phyloP scores from a whole-genome alignment of 1,140 invertebrate genomes.

The Zaprionus davidi region DNA sequence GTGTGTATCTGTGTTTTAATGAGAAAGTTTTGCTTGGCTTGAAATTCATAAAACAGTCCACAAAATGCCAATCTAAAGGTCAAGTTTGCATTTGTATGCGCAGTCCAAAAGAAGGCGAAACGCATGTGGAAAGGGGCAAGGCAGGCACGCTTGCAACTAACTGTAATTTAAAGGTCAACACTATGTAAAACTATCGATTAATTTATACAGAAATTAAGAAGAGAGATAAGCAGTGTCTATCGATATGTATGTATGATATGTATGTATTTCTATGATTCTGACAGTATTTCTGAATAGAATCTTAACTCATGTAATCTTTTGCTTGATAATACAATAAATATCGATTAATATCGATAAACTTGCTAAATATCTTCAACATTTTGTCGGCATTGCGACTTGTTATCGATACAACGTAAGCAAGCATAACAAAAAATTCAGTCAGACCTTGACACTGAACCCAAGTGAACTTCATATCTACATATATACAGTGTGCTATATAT shows the following conservation, averaged over 20 bases:
- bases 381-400: background rate
- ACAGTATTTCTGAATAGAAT: no score
- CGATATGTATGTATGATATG: no score
- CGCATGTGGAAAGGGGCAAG: background rate
- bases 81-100: slow-evolving; percentile 74
- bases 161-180: background rate
- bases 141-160: background rate
- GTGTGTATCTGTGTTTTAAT: slow-evolving; percentile 41
- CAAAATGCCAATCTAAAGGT: slow-evolving; percentile 61
- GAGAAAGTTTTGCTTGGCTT: slow-evolving; percentile 67
- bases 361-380: no score
- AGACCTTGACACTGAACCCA: slow-evolving; percentile 41
- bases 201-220: no score
- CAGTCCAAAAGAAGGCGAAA: slow-evolving; percentile 20
- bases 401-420: background rate
- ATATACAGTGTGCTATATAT: background rate
- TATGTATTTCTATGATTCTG: no score
- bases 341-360: no score
- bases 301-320: no score
- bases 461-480: slow-evolving; percentile 25
- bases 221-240: no score
- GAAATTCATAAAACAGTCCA: slow-evolving; percentile 42
- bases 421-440: background rate
- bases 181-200: background rate
- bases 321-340: no score